A percentile compares a stretch with the other conserved stretches of the same genome.
These are phyloP conservation scores for Zophobas morio DNA, from an alignment of 1,140 invertebrate species.

Conservation along the genomic window DNA sequence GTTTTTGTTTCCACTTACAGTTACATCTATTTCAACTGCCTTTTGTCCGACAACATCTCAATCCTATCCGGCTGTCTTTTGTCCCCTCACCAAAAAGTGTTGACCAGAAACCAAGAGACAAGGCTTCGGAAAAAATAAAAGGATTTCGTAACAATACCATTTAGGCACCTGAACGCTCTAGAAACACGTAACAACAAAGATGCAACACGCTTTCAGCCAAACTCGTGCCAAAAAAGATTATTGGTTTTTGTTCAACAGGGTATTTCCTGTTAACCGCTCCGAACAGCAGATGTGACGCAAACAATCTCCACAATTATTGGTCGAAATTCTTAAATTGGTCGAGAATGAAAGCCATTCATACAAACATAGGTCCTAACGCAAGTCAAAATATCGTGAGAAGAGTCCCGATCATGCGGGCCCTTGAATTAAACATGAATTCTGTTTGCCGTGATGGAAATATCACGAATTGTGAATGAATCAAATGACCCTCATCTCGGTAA, in stretches of 20 bases:
- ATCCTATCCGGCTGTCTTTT: too few species aligned
- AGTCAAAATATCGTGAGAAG: constrained; percentile 49
- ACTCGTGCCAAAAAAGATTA: constrained; percentile 24
- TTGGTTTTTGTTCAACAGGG: constrained; percentile 7
- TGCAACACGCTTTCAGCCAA: constrained; percentile 12
- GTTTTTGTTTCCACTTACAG: too few species aligned
- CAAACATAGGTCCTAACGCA: constrained; percentile 32
- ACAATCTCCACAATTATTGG: constrained; percentile 33
- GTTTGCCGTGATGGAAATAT: constrained; percentile 35
- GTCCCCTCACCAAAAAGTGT: not conserved
- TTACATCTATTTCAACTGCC: too few species aligned
- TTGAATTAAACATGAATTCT: constrained; percentile 47
- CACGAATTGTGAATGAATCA: constrained; percentile 46
- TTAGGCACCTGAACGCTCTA: not conserved
- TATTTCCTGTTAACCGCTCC: not conserved
- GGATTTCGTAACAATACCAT: not conserved
- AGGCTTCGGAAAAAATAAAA: not conserved
- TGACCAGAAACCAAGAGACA: not conserved
- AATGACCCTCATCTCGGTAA: constrained; percentile 44
- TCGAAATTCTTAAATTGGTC: constrained; percentile 30
- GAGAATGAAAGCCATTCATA: constrained; percentile 26
- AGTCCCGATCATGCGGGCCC: constrained; percentile 28
- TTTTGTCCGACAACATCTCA: too few species aligned
- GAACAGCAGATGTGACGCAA: constrained; percentile 29
- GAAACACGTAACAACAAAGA: constrained; percentile 9